Conservation (phyloP, 1,140 invertebrate species). For the Glossosoma conforme region DNA sequence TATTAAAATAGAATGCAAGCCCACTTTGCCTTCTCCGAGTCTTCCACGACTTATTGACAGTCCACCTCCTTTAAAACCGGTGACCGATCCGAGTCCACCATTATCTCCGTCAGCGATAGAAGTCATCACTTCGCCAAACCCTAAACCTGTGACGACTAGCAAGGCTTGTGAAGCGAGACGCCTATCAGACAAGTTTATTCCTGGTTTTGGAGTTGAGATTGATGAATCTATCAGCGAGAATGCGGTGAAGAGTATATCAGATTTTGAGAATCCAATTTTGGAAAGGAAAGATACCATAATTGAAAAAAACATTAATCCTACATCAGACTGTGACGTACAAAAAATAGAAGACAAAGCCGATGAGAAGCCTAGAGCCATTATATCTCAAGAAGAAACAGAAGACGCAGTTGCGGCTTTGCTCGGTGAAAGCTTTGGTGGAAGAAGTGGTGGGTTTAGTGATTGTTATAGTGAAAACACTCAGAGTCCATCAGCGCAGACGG, state of each 20-base stretch:
- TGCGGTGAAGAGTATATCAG: slow-evolving; percentile 60
- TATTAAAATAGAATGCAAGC: slow-evolving; percentile 23
- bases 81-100: slow-evolving; percentile 7
- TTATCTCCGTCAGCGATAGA: slow-evolving; percentile 34
- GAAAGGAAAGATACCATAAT: slow-evolving; percentile 31
- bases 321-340: slow-evolving; percentile 31
- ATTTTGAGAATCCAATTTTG: slow-evolving; percentile 37
- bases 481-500: slow-evolving; percentile 37
- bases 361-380: slow-evolving; percentile 75
- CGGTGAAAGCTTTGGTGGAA: slow-evolving; percentile 73
- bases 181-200: slow-evolving; percentile 58
- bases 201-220: slow-evolving; percentile 63
- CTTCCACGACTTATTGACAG: slow-evolving; percentile 48
- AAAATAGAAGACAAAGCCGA: slow-evolving; percentile 56
- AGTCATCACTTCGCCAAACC: slow-evolving; percentile 40
- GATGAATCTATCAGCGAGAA: slow-evolving; percentile 73
- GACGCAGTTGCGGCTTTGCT: slow-evolving; percentile 84
- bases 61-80: slow-evolving; percentile 35
- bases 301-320: slow-evolving; percentile 30
- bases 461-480: slow-evolving; percentile 47
- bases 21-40: slow-evolving; percentile 37
- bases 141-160: slow-evolving; percentile 32
- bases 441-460: slow-evolving; percentile 46
- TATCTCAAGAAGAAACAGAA: slow-evolving; percentile 89
- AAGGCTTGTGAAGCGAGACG: slow-evolving; percentile 42